phyloP scores from a whole-genome alignment of 2,797 vertebrate species.

The Coregonus suidteri region DNA sequence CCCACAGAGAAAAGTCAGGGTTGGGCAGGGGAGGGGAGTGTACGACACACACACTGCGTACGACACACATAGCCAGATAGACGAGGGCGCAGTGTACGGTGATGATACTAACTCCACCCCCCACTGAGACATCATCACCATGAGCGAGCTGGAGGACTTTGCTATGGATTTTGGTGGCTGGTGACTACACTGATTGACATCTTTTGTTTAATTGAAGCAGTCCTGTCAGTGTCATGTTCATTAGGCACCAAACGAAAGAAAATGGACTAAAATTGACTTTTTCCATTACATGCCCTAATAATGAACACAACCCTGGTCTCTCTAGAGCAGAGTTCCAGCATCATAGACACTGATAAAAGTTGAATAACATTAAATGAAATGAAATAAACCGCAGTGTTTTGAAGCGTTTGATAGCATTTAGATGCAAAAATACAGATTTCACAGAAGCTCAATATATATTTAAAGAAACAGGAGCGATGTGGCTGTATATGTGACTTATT shows the following conservation, averaged over 20 bases:
- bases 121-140: slow-evolving; percentile 78
- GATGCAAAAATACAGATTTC: slow-evolving; percentile 16
- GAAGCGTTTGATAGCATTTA: slow-evolving; percentile 20
- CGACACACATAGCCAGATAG: slow-evolving; percentile 54
- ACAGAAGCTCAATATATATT: slow-evolving; percentile 32
- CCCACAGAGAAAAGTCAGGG: slow-evolving; percentile 42
- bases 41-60: slow-evolving; percentile 28
- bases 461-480: slow-evolving; percentile 16
- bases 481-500: slow-evolving; percentile 61
- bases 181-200: slow-evolving; percentile 43
- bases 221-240: neutral
- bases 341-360: neutral
- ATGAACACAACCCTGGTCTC: neutral
- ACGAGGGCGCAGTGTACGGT: slow-evolving; percentile 48
- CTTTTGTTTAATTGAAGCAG: neutral
- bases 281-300: no score
- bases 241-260: slow-evolving; percentile 10
- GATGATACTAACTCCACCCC: slow-evolving; percentile 63
- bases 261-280: neutral
- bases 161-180: slow-evolving; percentile 83
- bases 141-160: slow-evolving; percentile 89
- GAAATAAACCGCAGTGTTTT: neutral
- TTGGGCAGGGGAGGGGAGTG: slow-evolving; percentile 46
- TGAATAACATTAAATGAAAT: neutral
- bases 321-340: neutral